Evolutionary conservation across 1,140 invertebrate species (phyloP), one percentile per base, ranked within the genome.

Genomic region (Bombus superbus): DNA sequence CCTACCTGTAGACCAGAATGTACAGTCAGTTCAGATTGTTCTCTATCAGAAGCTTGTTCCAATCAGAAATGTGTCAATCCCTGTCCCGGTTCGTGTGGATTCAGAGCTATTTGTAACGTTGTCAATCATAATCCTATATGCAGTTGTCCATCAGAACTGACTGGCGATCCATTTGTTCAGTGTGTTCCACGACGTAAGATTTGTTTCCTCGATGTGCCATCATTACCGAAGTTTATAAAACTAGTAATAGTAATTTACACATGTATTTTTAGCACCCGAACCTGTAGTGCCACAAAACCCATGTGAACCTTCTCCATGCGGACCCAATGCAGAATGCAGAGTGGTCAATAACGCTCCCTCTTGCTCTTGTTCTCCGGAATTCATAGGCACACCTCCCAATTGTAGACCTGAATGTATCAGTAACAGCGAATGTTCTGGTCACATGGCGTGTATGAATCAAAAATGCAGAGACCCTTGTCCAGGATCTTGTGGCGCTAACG

Each of bases 391-490:
- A 72, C 97, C 97, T 53, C 96, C 97, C 25, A 96, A 96, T 85
- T 97, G 97, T 91, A 95, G 95, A 47, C 96, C 96, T 0, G 96
- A 96, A 86, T 96, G 96, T 83, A 94, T 95, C 10, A 94, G 95
- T 87, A 97, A 96, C 88, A 95, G 96, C 64, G 97, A 97, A 92
- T 97, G 97, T 90, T 85, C 95, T 9, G 93, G 95, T 38, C 95
- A 96, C 32, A 94, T 96, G 87, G 97, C 97, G 0, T 98, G 97
- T 90, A 94, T 97, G 2, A 96, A 97, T 92, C 95, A 97, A 86
- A 97, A 96, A 94, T 97, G 97, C 92, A 93, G 96, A 85, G 96
- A 97, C 93, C 97, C 97, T 35, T 97, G 97, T 90, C 94, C 96
- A 78, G 97, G 97, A 35, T 96, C 96, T 18, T 98, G 97, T 92